A percentile compares a stretch with the other conserved stretches of the same genome.
These are phyloP conservation scores for Ophion costatus DNA, from an alignment of 2,888 invertebrate genomes.

Conservation along the genomic window DNA sequence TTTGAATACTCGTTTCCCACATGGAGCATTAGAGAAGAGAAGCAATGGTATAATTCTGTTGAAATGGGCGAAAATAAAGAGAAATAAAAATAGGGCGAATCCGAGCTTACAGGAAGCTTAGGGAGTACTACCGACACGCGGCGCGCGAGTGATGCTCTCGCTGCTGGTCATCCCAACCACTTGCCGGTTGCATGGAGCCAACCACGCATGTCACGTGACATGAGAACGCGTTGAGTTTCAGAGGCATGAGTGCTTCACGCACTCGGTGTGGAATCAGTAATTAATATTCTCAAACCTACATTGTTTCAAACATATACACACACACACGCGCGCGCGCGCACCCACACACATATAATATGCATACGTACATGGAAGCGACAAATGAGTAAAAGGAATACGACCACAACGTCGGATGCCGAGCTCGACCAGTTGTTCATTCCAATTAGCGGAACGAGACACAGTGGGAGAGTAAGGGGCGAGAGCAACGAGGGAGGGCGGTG, in stretches of 20 bases:
- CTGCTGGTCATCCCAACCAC: background rate
- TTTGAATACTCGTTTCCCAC: no score
- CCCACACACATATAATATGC: background rate
- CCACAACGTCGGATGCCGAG: constrained; percentile 3
- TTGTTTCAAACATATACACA: background rate
- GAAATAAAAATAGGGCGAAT: background rate
- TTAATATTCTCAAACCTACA: constrained; percentile 50
- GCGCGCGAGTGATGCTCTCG: background rate
- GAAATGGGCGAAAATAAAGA: background rate
- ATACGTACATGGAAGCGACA: background rate
- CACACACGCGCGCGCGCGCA: background rate
- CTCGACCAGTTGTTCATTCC: constrained; percentile 60
- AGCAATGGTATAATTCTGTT: background rate
- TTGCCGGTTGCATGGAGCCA: background rate
- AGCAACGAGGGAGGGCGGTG: background rate
- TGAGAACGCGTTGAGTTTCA: background rate
- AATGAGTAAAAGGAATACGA: constrained; percentile 7
- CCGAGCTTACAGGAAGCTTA: background rate
- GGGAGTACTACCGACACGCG: background rate
- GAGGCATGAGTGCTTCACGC: background rate
- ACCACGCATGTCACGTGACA: background rate
- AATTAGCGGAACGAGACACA: constrained; percentile 62
- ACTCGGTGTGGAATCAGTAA: constrained; percentile 45
- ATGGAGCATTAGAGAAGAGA: no score
- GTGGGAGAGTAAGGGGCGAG: background rate